Conservation (phyloP, 2,797 vertebrate genomes). For the Dryobates pubescens region DNA sequence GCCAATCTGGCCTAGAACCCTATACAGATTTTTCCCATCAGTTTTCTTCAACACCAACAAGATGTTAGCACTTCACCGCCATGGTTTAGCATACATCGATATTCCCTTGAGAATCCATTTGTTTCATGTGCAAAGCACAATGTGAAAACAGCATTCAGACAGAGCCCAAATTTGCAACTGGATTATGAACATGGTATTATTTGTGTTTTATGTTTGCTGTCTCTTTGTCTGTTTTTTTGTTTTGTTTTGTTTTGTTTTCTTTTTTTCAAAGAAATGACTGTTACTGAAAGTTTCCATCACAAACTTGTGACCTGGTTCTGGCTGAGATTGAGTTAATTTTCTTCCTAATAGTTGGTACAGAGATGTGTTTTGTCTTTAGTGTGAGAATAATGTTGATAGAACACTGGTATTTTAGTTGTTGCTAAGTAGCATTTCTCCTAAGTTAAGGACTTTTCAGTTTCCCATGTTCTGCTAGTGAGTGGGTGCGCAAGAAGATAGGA, state of each 20-base stretch:
- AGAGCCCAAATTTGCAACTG: background rate
- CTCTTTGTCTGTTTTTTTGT: background rate
- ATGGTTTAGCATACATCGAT: background rate
- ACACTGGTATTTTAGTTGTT: too few species aligned
- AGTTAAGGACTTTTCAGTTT: too few species aligned
- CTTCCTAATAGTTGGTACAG: background rate
- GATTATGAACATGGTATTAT: constrained; percentile 31
- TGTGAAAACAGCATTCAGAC: background rate
- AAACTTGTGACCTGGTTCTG: background rate
- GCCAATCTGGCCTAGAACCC: background rate
- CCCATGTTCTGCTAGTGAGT: too few species aligned
- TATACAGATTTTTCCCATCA: background rate
- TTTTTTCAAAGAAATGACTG: constrained; percentile 2
- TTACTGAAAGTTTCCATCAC: background rate
- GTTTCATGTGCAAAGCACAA: background rate
- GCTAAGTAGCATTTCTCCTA: too few species aligned
- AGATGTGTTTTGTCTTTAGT: background rate
- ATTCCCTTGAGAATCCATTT: background rate
- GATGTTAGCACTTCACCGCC: background rate
- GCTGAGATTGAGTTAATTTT: background rate
- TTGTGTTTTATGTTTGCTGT: background rate
- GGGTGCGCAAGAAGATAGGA: too few species aligned
- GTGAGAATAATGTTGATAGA: too few species aligned
- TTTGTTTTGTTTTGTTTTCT: background rate
- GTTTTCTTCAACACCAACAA: background rate